Conservation (phyloP, 2,113 vertebrate species). For the Semicossyphus pulcher region DNA sequence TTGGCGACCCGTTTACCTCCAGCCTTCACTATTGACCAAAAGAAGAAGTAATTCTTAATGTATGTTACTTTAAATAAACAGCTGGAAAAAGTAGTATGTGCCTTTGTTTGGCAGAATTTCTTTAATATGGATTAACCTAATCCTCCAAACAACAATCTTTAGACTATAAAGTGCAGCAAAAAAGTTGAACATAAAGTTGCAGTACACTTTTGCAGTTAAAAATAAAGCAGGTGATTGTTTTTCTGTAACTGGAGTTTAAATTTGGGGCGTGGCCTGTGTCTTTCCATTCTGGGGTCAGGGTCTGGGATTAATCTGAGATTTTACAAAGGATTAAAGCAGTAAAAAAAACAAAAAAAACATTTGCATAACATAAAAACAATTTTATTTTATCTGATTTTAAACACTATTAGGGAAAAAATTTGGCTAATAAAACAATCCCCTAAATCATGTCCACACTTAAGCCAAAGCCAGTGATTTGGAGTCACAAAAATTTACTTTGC, state of each 20-base stretch:
- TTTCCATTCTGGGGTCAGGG: not conserved
- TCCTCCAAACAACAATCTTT: no score
- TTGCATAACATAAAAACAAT: no score
- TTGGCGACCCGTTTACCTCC: constrained; percentile 91
- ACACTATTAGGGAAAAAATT: no score
- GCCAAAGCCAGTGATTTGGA: not conserved
- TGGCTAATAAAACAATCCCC: no score
- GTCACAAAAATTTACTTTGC: not conserved
- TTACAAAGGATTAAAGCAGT: no score
- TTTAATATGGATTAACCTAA: not conserved
- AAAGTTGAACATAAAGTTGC: no score
- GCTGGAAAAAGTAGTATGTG: not conserved
- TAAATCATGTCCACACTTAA: not conserved
- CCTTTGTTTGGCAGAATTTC: not conserved
- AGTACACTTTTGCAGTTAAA: no score
- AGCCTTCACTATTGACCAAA: constrained; percentile 86
- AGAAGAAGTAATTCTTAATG: not conserved
- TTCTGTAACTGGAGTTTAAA: not conserved
- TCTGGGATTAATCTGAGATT: not conserved
- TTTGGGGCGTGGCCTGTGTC: not conserved
- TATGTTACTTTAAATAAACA: not conserved
- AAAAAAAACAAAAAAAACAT: no score
- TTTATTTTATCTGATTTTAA: no score
- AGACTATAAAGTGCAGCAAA: no score
- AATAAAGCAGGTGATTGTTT: not conserved